Base-by-base conservation (phyloP, 2,797 vertebrate species). In the Alfaro cultratus region DNA sequence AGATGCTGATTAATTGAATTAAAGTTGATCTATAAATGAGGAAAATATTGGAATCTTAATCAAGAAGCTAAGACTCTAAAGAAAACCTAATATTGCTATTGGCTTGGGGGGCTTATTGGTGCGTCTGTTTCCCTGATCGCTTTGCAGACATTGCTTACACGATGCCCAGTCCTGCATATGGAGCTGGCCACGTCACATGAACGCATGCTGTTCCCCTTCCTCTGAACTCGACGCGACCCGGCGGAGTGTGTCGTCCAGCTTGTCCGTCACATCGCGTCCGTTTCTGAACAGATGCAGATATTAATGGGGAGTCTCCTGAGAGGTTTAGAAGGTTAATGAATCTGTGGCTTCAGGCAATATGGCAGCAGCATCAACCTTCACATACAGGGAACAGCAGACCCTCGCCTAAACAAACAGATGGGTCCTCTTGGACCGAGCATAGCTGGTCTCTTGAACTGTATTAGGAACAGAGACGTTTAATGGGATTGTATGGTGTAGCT, bases 261-360 rank as follows among this genome's bases (percentile, higher is more conserved):
- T 79, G 76, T 90, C 88, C 75, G 85, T 86, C 81, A 60, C 84
- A 81, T 86, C 82, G 82, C 72, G 74, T 79, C 76, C 78, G 80
- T 78, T 81, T 84, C 80, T 82, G 75, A 92, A 81, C 92, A 94
- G 91, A 95, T 94, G 94, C 86, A 93, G 91, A 88, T 93, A 89
- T 91, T 94, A 93, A 93, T 91, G 85, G 75, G 87, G 71, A 89
- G 83, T 83, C 91, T 86, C 78, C 0, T 36, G 91, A 88, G 87
- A 82, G 82, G 86, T 85, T 86, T 6, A 36, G 82, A 86, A 93
- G 93, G 92, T 94, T 94, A 94, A 94, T 93, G 87, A 94, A 93
- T 91, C 88, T 85, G 83, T 91, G 84, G 86, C 92, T 89, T 91
- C 85, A 89, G 91, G 91, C 93, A 94, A 93, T 93, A 94, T 92